Conservation (phyloP, 1,140 invertebrate genomes). For the Cherax quadricarinatus region DNA sequence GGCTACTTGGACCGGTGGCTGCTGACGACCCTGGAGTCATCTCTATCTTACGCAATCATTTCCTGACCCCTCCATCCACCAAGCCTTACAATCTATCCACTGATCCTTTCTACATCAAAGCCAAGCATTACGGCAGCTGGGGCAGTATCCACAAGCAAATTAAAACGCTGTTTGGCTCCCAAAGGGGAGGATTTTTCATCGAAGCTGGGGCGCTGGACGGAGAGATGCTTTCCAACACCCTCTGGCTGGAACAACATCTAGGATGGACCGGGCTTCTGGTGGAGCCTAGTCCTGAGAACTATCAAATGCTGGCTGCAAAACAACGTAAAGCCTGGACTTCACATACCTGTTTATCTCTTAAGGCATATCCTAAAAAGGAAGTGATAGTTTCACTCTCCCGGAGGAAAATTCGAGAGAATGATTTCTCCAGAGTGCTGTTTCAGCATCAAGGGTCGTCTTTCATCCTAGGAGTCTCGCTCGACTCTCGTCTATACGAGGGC, state of each 20-base stretch:
- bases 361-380: slow-evolving; percentile 19
- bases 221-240: slow-evolving; percentile 64
- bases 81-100: slow-evolving; percentile 47
- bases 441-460: slow-evolving; percentile 8
- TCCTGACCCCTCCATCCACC: slow-evolving; percentile 22
- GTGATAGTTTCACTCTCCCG: slow-evolving; percentile 19
- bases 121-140: slow-evolving; percentile 17
- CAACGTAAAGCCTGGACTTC: slow-evolving; percentile 61
- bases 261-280: slow-evolving; percentile 72
- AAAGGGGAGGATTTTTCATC: slow-evolving; percentile 38
- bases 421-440: background rate
- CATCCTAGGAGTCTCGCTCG: background rate
- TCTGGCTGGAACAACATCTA: slow-evolving; percentile 66
- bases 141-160: background rate
- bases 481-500: background rate
- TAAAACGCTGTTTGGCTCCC: slow-evolving; percentile 15
- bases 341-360: slow-evolving; percentile 43
- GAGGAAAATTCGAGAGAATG: background rate
- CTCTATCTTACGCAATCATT: background rate
- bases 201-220: slow-evolving; percentile 57
- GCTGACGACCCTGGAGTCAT: background rate
- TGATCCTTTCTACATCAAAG: slow-evolving; percentile 1
- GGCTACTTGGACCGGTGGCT: slow-evolving; percentile 6
- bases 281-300: slow-evolving; percentile 61
- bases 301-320: slow-evolving; percentile 25